Percentiles rank a stretch among this genome's conserved stretches.
Conservation (phyloP, 2,797 vertebrate species). For the Bufotes viridis region DNA sequence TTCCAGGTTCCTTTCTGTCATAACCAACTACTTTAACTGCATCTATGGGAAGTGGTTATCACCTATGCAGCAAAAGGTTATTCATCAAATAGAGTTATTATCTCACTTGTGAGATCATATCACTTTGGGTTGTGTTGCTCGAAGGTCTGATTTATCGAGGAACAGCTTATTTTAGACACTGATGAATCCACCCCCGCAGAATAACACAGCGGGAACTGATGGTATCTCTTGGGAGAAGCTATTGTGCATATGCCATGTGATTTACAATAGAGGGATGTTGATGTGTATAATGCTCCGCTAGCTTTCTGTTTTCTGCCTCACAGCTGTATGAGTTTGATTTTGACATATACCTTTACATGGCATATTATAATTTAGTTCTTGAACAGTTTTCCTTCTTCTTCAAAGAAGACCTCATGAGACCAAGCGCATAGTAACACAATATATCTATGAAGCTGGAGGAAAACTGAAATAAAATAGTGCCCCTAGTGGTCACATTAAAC, state of each 20-base stretch:
- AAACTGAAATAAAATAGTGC: neutral
- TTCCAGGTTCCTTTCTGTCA: slow-evolving; percentile 1
- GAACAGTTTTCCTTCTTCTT: neutral
- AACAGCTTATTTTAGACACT: slow-evolving; percentile 42
- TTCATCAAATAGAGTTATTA: slow-evolving; percentile 49
- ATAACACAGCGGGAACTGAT: slow-evolving; percentile 46
- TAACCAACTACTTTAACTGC: slow-evolving; percentile 27
- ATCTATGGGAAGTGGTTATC: slow-evolving; percentile 46
- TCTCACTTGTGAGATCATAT: slow-evolving; percentile 45
- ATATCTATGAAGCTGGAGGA: neutral
- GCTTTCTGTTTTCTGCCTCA: neutral
- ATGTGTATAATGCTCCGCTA: slow-evolving; percentile 23
- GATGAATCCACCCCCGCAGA: slow-evolving; percentile 46
- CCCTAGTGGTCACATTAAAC: neutral
- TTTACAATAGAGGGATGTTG: slow-evolving; percentile 40
- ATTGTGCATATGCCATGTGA: slow-evolving; percentile 46
- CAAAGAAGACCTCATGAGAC: neutral
- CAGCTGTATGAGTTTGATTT: neutral
- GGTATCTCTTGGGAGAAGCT: slow-evolving; percentile 48
- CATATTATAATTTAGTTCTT: neutral
- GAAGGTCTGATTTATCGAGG: slow-evolving; percentile 44
- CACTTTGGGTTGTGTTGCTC: slow-evolving; percentile 32
- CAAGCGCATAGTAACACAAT: neutral
- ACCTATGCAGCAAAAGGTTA: slow-evolving; percentile 50
- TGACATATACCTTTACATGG: too few species aligned